These are phyloP conservation scores for Lamprologus tigripictilis DNA, from an alignment of 2,113 vertebrate genomes.

Conservation along the genomic window DNA sequence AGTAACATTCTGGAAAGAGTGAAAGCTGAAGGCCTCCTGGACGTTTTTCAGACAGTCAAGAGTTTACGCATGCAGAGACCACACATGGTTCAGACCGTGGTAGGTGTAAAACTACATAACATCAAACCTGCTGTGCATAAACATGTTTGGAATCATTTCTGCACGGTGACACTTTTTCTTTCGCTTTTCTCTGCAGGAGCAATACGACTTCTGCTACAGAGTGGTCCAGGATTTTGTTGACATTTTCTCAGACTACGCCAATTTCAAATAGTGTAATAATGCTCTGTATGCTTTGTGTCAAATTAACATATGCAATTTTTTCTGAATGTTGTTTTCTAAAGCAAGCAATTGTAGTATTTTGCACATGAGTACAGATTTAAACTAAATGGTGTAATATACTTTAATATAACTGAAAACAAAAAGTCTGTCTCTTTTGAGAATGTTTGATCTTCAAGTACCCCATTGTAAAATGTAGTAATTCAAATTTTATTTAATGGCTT, in stretches of 20 bases:
- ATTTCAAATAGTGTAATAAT: constrained; percentile 87
- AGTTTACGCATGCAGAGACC: constrained; percentile 95
- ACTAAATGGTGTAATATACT: constrained; percentile 33
- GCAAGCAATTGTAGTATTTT: constrained; percentile 56
- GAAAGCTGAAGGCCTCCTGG: constrained; percentile 93
- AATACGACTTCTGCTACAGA: constrained; percentile 99
- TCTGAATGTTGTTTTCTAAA: constrained; percentile 60
- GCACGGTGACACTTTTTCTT: neutral
- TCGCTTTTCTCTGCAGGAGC: constrained; percentile 79
- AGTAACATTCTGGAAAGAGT: constrained; percentile 96
- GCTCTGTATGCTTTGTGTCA: neutral
- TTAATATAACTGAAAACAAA: constrained; percentile 24
- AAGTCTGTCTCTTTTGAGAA: constrained; percentile 6
- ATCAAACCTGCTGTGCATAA: neutral
- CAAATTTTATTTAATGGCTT: neutral
- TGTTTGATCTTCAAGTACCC: neutral
- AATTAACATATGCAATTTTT: constrained; percentile 45
- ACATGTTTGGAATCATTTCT: neutral
- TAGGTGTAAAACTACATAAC: constrained; percentile 59
- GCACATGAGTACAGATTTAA: constrained; percentile 27
- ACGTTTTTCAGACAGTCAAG: constrained; percentile 98
- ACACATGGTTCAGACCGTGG: constrained; percentile 99
- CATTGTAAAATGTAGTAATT: neutral
- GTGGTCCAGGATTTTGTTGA: constrained; percentile 99
- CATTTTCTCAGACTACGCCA: constrained; percentile 99